phyloP scores from a whole-genome alignment of 2,113 vertebrate species.

The Sterrhoptilus dennistouni region DNA sequence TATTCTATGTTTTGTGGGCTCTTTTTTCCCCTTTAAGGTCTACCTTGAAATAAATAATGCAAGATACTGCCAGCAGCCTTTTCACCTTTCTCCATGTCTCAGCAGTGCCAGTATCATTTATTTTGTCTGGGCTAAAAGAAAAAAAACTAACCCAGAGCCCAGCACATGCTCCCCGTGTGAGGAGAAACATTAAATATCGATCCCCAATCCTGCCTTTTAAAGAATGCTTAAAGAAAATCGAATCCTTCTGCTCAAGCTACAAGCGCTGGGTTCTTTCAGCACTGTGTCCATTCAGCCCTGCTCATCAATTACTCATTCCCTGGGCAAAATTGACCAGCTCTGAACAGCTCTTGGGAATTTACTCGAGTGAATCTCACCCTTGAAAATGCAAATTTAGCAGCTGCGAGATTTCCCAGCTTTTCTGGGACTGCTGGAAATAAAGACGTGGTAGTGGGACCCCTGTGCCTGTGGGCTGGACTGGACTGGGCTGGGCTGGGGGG shows the following conservation, averaged over 20 bases:
- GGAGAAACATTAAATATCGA: slow-evolving; percentile 1
- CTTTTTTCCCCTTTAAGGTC: background rate
- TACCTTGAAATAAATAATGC: background rate
- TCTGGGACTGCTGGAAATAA: background rate
- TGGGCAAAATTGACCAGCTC: background rate
- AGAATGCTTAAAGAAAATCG: background rate
- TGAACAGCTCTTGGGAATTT: background rate
- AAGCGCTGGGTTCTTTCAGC: background rate
- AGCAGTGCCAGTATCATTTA: background rate
- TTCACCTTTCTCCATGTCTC: background rate
- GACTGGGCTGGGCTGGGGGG: background rate
- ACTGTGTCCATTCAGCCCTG: background rate
- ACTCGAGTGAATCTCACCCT: background rate
- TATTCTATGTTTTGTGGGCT: background rate
- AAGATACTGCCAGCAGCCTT: background rate
- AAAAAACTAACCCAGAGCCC: background rate
- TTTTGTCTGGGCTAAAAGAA: background rate
- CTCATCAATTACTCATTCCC: background rate
- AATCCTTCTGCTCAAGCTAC: background rate
- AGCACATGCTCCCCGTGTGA: background rate
- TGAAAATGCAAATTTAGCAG: background rate
- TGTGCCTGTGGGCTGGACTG: rapidly evolving
- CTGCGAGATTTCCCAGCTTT: background rate
- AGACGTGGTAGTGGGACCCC: background rate
- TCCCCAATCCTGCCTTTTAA: background rate